These are phyloP conservation scores for Sarcophaga bullata DNA, from an alignment of 1,140 invertebrate genomes.

Conservation along the genomic window DNA sequence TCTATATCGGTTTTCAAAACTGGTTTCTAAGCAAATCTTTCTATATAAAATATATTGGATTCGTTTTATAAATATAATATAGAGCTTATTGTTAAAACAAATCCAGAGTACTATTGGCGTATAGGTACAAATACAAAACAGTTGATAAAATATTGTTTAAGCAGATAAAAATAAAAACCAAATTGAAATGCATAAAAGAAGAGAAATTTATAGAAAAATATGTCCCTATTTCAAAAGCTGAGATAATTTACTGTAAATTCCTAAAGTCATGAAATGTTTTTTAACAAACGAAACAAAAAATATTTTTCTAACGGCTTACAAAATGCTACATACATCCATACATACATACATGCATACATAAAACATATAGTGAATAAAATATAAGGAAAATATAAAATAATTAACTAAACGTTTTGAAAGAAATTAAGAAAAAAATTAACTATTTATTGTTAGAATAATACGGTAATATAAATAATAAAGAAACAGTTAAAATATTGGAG, in stretches of 20 bases:
- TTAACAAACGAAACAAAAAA: constrained; percentile 31
- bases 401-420: neutral
- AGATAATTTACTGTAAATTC: constrained; percentile 40
- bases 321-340: neutral
- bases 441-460: no score
- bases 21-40: constrained; percentile 35
- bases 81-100: constrained; percentile 23
- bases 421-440: neutral
- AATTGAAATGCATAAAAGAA: no score
- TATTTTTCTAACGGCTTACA: constrained; percentile 37
- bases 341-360: neutral
- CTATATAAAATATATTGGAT: neutral
- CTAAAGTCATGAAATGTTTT: constrained; percentile 6
- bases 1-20: constrained; percentile 22
- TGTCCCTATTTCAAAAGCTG: constrained; percentile 36
- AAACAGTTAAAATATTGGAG: no score
- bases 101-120: constrained; percentile 28
- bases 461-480: no score
- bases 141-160: constrained; percentile 23
- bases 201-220: constrained; percentile 19
- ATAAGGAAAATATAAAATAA: neutral
- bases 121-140: constrained; percentile 31
- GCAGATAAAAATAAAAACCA: neutral
- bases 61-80: neutral
- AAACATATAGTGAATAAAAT: neutral